Evolutionary conservation across 2,113 vertebrate species (phyloP).

Genomic region (Rutilus rutilus): DNA sequence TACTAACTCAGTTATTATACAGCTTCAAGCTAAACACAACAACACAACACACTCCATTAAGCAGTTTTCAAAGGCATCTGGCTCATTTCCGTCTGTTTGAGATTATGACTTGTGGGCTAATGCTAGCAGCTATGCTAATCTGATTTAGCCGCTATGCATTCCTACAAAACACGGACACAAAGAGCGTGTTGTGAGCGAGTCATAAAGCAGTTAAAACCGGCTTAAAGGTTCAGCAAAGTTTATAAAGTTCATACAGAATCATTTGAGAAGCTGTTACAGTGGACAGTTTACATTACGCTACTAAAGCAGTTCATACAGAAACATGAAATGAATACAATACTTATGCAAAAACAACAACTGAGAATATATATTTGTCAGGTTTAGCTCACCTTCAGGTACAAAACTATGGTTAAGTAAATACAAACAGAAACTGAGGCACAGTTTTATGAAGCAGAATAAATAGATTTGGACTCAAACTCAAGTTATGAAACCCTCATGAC

Average conservation of each 20-base stretch:
- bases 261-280: not conserved
- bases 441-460: not conserved
- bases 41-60: not conserved
- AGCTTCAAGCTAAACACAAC: not conserved
- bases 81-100: not conserved
- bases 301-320: not conserved
- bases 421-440: not conserved
- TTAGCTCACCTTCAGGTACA: too few species aligned
- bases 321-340: not conserved
- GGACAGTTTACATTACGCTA: not conserved
- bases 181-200: not conserved
- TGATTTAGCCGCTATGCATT: constrained; percentile 36
- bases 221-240: constrained; percentile 10
- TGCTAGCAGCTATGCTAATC: constrained; percentile 45
- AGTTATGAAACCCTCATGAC: not conserved
- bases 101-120: constrained; percentile 42
- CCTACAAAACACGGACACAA: not conserved
- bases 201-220: not conserved
- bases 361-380: not conserved
- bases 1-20: not conserved
- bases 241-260: constrained; percentile 1
- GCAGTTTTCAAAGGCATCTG: not conserved
- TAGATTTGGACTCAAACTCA: not conserved
- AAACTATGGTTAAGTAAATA: too few species aligned
- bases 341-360: not conserved